Base-by-base conservation (phyloP, 1,140 invertebrate genomes). In the Drosophila kikkawai region DNA sequence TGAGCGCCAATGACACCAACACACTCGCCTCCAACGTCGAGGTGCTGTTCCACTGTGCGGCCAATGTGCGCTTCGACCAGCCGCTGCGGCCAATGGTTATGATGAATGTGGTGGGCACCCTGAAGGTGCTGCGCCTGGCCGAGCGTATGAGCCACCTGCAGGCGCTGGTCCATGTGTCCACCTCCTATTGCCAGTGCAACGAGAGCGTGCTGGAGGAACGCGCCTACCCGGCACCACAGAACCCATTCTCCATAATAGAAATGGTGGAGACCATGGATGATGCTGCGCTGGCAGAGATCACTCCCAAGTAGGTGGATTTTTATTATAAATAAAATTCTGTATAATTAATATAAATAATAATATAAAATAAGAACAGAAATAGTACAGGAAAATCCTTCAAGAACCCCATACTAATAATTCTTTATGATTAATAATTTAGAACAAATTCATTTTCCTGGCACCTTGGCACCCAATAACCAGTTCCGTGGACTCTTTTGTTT, bases 11-110 rank as follows among this genome's bases (percentile, higher is more conserved):
- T 36, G 97, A 97, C 79, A 93, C 94, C 70, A 75, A 93, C 39
- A 82, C 91, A 63, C 76, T 95, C 22, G 93, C 93, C 55, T 92
- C 94, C 12, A 94, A 96, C 66, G 95, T 97, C 17, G 95, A 96
- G 34, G 94, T 98, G n/a, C 94, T 98, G 0, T 97, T 98, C 93
- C 97, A 98, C 86, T 97, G 96, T 80, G 98, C 98, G n/a, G 98
- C 98, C 22, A 98, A 97, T 85, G 96, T 96, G 67, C 91, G 98
- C 47, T 99, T 99, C 92, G 97, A 99, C 88, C 98, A 98, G 93
- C 95, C 95, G 26, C 93, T 99, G 0, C 96, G 95, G 80, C 93
- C 95, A 6, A 95, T 96, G 4, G 93, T 96, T n/a, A 94, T 95
- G 8, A 94, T 95, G 85, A 97, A 97, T 80, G 94, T 95, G 3